These are phyloP conservation scores for Heliangelus exortis DNA, from an alignment of 2,797 vertebrate genomes.

Conservation along the genomic window DNA sequence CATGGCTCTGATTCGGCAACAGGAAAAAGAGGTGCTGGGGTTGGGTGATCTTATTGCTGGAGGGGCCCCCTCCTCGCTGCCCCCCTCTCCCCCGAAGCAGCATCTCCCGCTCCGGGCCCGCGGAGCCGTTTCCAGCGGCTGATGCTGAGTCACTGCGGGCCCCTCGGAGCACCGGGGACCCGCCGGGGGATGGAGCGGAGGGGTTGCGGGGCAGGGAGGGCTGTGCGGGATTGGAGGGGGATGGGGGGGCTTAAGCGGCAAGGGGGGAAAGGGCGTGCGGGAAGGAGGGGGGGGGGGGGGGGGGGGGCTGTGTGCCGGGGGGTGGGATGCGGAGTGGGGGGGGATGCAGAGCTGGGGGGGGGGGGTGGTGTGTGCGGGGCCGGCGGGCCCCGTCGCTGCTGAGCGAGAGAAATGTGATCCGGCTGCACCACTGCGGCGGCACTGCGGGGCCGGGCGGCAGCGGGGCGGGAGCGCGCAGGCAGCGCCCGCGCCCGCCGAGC, in stretches of 20 bases:
- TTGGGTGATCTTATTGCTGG: not conserved
- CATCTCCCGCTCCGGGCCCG: not conserved
- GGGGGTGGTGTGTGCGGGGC: not conserved
- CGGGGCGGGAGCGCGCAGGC: conserved; percentile 17
- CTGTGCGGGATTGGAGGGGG: too few relatives aligned
- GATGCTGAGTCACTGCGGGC: conserved; percentile 20
- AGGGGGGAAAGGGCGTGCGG: too few relatives aligned
- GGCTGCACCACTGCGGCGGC: conserved; percentile 68
- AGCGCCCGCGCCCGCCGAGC: conserved; percentile 27
- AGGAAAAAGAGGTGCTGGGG: not conserved
- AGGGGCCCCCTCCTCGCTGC: not conserved
- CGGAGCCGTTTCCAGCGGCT: not conserved
- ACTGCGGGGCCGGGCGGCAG: conserved; percentile 53
- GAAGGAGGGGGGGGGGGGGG: too few relatives aligned
- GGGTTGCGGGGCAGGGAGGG: not conserved
- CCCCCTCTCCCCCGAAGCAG: not conserved
- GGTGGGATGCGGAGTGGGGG: not conserved
- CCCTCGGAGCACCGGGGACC: not conserved
- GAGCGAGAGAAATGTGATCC: conserved; percentile 66
- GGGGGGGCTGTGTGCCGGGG: too few relatives aligned
- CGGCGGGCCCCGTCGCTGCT: conserved; percentile 12
- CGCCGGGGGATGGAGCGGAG: not conserved
- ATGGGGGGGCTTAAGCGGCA: too few relatives aligned
- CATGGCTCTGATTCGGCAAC: rapidly evolving
- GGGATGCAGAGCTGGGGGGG: not conserved